These are phyloP conservation scores for Myripristis murdjan DNA, from an alignment of 2,797 vertebrate species.

Conservation along the genomic window DNA sequence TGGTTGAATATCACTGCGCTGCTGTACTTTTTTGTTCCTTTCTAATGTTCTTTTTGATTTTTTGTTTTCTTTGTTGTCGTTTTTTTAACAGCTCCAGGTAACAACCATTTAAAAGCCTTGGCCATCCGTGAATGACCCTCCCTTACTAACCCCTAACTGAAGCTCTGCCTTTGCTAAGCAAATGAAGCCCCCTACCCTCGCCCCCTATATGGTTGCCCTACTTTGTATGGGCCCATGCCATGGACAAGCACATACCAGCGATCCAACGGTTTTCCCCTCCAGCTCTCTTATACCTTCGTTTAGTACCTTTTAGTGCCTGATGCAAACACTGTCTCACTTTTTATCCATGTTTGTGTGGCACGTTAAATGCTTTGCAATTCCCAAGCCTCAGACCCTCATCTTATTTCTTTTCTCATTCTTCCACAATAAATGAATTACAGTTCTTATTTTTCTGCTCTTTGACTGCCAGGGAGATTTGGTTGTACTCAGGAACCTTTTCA, in stretches of 20 bases:
- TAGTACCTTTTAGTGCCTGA: conserved; percentile 88
- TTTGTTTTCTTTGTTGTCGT: conserved; percentile 89
- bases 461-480: conserved; percentile 48
- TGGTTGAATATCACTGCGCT: conserved; percentile 90
- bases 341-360: conserved; percentile 80
- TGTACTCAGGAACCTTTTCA: conserved; percentile 54
- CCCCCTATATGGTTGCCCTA: conserved; percentile 86
- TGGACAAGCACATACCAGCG: conserved; percentile 87
- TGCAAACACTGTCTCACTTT: conserved; percentile 85
- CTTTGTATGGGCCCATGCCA: conserved; percentile 86
- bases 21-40: conserved; percentile 87
- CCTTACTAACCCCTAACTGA: conserved; percentile 90
- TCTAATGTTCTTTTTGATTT: conserved; percentile 91
- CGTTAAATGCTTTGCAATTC: conserved; percentile 84
- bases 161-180: conserved; percentile 89
- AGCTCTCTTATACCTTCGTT: conserved; percentile 84
- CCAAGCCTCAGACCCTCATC: conserved; percentile 73
- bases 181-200: conserved; percentile 86
- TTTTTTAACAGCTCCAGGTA: conserved; percentile 93
- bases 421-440: conserved; percentile 42
- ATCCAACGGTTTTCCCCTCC: conserved; percentile 87
- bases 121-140: conserved; percentile 90
- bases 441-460: conserved; percentile 39
- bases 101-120: conserved; percentile 93
- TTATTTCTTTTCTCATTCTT: conserved; percentile 28